Base-by-base conservation (phyloP, 2,797 vertebrate species). In the Etheostoma nigrum region DNA sequence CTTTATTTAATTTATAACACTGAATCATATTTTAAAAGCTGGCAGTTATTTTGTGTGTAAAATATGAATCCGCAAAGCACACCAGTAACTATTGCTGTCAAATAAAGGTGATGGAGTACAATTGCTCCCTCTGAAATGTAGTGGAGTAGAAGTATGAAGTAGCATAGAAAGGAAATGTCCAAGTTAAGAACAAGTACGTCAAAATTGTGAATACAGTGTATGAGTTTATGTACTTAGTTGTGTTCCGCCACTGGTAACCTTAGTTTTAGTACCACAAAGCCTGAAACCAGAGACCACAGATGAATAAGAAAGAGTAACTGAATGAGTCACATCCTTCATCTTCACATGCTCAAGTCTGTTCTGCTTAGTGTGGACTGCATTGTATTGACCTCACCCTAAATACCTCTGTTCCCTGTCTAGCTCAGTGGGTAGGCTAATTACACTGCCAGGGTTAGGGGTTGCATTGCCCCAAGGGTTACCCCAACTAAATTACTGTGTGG, bases 301-400 rank as follows among this genome's bases (percentile, higher is more conserved):
- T 36, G 8, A 67, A 44, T 30, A 4, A 19, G 21, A 62, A 72
- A 84, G 57, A 25, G 23, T 51, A 42, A 21, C 51, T 27, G n/a
- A 61, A 21, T 67, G 77, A 62, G 74, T 76, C 27, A 49, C 27
- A 75, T 64, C 21, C 33, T 66, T 30, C 48, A 25, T 47, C 45
- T 18, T 65, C 18, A 9, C 44, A 4, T 75, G 42, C 30, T 74
- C 15, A 33, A n/a, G 13, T 64, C 60, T 65, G 45, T 44, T 68
- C n/a, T n/a, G 7, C 18, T 68, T 54, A 59, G 58, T 71, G 2
- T 36, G 62, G 61, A n/a, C 40, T 79, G 68, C 42, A 63, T 66
- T 61, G 71, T 40, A 18, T 62, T 30, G 49, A 68, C 36, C 64
- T 30, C 45, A 73, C 36, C 61, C 51, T 42, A 27, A 68, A 36